Percentiles rank a stretch among this genome's conserved stretches.
phyloP scores from a whole-genome alignment of 2,113 vertebrate species.

The Misgurnus anguillicaudatus region DNA sequence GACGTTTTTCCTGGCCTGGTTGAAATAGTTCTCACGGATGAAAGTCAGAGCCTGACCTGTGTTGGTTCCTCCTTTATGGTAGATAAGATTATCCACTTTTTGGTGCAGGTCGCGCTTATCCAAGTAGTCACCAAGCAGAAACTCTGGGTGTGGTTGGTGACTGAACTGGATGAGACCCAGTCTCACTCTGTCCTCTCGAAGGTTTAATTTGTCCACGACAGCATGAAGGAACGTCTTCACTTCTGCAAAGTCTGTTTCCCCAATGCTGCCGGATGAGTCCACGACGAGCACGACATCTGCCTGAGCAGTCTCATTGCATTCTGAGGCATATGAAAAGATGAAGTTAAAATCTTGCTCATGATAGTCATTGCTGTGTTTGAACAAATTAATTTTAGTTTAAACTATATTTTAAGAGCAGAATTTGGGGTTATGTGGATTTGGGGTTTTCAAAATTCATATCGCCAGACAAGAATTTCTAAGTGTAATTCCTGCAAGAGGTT shows the following conservation, averaged over 20 bases:
- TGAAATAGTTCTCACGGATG: constrained; percentile 71
- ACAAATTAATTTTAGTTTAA: too few species aligned
- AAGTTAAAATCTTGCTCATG: not conserved
- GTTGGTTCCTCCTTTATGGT: constrained; percentile 67
- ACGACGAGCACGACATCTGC: constrained; percentile 83
- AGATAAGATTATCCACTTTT: constrained; percentile 63
- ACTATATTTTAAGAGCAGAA: too few species aligned
- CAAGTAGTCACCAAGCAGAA: constrained; percentile 72
- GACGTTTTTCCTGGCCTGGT: constrained; percentile 57
- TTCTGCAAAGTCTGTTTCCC: constrained; percentile 70
- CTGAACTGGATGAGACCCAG: constrained; percentile 80
- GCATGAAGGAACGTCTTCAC: constrained; percentile 70
- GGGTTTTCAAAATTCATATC: too few species aligned
- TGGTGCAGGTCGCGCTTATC: constrained; percentile 68
- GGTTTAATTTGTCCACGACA: constrained; percentile 69
- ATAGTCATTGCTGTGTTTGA: not conserved
- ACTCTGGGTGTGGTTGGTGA: constrained; percentile 63
- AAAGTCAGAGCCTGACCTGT: constrained; percentile 76
- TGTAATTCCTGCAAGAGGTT: too few species aligned
- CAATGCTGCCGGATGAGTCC: constrained; percentile 78
- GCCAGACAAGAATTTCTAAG: too few species aligned
- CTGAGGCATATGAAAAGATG: constrained; percentile 57
- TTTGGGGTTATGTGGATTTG: too few species aligned
- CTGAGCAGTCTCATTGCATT: constrained; percentile 69
- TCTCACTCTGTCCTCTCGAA: constrained; percentile 70